Base-by-base conservation (phyloP, 2,113 vertebrate genomes). In the Daboia siamensis region DNA sequence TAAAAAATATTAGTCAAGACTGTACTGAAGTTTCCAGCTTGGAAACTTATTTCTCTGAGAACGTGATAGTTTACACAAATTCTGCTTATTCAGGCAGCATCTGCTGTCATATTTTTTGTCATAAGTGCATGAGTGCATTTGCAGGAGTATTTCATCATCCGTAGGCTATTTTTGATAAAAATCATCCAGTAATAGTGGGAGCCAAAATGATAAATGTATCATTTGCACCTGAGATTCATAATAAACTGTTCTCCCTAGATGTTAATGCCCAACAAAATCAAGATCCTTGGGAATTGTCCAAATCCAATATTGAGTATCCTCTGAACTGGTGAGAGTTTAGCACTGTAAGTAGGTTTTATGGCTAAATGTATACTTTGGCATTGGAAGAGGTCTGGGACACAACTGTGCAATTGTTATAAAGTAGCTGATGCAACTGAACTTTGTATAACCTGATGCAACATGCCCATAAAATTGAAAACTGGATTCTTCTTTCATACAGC, bases 371-470 rank as follows among this genome's bases (percentile, higher is more conserved):
- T 1, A 51, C 88, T 94, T 91, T 97, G 96, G 96, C 95, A 90
- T 1, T 26, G 92, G 92, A 0, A 52, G 90, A 88, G 59, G 56
- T 74, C 24, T 92, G 61, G 57, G 91, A 93, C 39, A 93, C 85
- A 29, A 0, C 96, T 96, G 96, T 95, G 96, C 93, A 96, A 97
- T 86, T 90, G 69, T 64, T 91, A 55, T 87, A 48, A 90, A 88
- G 24, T 12, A 48, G 0, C 0, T 97, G 96, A 97, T 96, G 96
- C 96, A 97, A 97, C 93, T 96, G 96, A 97, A 96, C 95, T 96
- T 96, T 96, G 95, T 91, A 96, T 95, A 96, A 96, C 95, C 95
- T 97, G 96, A 96, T 0, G 96, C 97, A 97, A 97, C 95, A 94
- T 90, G 91, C 90, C 57, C 69, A 92, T 93, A 90, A 91, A 91